Base-by-base conservation (phyloP, 2,888 invertebrate genomes). In the Coronaproctus castanopsis region DNA sequence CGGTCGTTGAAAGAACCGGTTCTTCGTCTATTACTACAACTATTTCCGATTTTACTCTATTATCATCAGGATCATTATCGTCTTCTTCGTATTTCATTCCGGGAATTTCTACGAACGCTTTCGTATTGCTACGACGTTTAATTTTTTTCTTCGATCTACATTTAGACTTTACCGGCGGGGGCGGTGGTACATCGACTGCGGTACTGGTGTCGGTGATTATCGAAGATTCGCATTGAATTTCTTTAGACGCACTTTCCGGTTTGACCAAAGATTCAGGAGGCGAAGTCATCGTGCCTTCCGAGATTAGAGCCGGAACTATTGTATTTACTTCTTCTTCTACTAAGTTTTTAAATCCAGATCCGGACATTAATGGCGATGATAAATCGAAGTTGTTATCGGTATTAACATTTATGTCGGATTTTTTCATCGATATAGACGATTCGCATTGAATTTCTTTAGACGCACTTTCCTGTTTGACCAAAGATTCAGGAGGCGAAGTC, bases 121-220 rank as follows among this genome's bases (percentile, higher is more conserved):
- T 19, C 51, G 65, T 80, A 78, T 68, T 79, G 81, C 1, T 80
- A 52, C 57, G 57, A 36, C 51, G 50, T 23, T 20, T 23, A 2
- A 55, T 55, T 24, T 52, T 52, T 20, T 57, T 57, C 23, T 57
- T 57, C 36, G 36, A 36, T 36, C 36, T 36, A 14, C 5, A 36
- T 36, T 36, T 36, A n/a, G n/a, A n/a, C n/a, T n/a, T n/a, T n/a
- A n/a, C n/a, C n/a, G n/a, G n/a, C n/a, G n/a, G n/a, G n/a, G n/a
- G n/a, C n/a, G n/a, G n/a, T n/a, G n/a, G n/a, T n/a, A n/a, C n/a
- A n/a, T n/a, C n/a, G n/a, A n/a, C n/a, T n/a, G n/a, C n/a, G 14
- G 36, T 36, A 5, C 14, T 5, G 8, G 36, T 36, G 36, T 14
- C 36, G 8, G 36, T 8, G 8, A 14, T 36, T 36, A 5, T 14